A percentile compares a stretch with the other conserved stretches of the same genome.
phyloP scores from a whole-genome alignment of 2,797 vertebrate genomes.

The Hozukius guyotensis region DNA sequence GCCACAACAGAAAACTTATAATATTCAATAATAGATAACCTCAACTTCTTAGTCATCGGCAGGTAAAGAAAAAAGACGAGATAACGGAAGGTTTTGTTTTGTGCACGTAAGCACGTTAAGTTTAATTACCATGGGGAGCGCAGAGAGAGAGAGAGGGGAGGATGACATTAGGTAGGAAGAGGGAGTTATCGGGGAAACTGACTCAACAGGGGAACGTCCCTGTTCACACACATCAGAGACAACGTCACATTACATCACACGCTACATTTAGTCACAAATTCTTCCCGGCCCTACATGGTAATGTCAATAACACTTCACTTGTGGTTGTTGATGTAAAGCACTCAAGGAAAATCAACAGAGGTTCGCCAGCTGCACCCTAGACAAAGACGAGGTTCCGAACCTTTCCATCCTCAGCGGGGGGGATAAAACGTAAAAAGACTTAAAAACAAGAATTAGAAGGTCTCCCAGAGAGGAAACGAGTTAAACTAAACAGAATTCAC shows the following conservation, averaged over 20 bases:
- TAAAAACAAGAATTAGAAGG: slow-evolving; percentile 57
- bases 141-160: slow-evolving; percentile 77
- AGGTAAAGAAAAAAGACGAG: slow-evolving; percentile 19
- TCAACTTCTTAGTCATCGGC: background rate
- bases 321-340: slow-evolving; percentile 85
- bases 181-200: slow-evolving; percentile 50
- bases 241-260: slow-evolving; percentile 86
- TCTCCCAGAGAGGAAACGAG: slow-evolving; percentile 52
- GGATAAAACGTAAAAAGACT: slow-evolving; percentile 69
- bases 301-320: slow-evolving; percentile 84
- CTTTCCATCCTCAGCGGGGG: slow-evolving; percentile 35
- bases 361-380: slow-evolving; percentile 85
- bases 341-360: slow-evolving; percentile 89
- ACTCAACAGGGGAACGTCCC: slow-evolving; percentile 64
- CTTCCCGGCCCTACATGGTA: slow-evolving; percentile 90
- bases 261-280: slow-evolving; percentile 86
- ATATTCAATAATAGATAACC: background rate
- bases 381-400: slow-evolving; percentile 81
- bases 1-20: background rate
- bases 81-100: slow-evolving; percentile 48
- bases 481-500: slow-evolving; percentile 67
- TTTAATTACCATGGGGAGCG: slow-evolving; percentile 91
- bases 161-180: slow-evolving; percentile 59
- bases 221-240: slow-evolving; percentile 66
- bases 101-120: slow-evolving; percentile 72